phyloP scores from a whole-genome alignment of 2,797 vertebrate species.

The Rhinophrynus dorsalis region DNA sequence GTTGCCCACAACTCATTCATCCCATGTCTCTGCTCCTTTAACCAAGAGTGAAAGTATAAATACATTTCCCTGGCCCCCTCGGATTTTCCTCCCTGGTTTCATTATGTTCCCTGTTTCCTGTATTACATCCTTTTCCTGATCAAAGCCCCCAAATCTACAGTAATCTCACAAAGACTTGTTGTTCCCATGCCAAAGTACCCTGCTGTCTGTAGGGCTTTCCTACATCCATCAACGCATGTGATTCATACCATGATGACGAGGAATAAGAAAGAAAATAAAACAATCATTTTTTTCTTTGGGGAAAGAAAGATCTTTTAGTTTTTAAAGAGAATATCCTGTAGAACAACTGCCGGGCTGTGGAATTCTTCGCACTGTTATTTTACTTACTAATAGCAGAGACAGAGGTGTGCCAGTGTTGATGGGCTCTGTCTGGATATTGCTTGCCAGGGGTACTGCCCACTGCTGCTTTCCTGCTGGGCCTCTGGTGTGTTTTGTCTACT shows the following conservation, averaged over 20 bases:
- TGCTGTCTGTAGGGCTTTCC: constrained; percentile 8
- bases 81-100: too few species aligned
- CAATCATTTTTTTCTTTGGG: constrained; percentile 13
- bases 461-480: not conserved
- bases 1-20: too few species aligned
- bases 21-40: too few species aligned
- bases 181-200: constrained; percentile 17
- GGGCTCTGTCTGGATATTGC: constrained; percentile 1
- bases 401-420: not conserved
- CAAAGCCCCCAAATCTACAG: constrained; percentile 1
- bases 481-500: not conserved
- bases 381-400: not conserved
- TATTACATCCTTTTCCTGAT: constrained; percentile 25
- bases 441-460: not conserved
- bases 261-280: not conserved
- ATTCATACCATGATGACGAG: constrained; percentile 9
- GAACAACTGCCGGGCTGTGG: not conserved
- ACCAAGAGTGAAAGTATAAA: too few species aligned
- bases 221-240: not conserved
- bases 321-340: too few species aligned
- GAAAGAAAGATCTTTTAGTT: too few species aligned
- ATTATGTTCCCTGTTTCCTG: constrained; percentile 27
- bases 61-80: too few species aligned
- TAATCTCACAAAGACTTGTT: constrained; percentile 25
- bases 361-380: not conserved